Evolutionary conservation across 2,797 vertebrate species (phyloP), one percentile per base, ranked within the genome.

Genomic region (Pangasius mekongensis): DNA sequence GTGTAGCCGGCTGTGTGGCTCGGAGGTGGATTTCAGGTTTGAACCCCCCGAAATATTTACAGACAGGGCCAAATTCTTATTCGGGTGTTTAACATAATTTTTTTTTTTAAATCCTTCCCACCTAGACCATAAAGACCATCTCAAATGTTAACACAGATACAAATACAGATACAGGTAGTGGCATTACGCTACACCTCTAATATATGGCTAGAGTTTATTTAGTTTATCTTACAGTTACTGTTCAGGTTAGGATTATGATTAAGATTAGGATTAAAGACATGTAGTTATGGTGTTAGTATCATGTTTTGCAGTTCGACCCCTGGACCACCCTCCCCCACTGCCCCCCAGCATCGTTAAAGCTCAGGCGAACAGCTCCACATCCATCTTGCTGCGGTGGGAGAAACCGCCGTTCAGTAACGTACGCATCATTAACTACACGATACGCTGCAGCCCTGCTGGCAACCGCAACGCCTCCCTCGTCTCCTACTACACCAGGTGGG

Each of bases 301-400:
- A 6, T 66, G 60, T 89, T 74, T 87, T 58, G n/a, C 49, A 90
- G 91, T 78, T 64, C 88, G 0, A 13, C 96, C 91, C 27, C 93
- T 93, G 85, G 95, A 95, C 89, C 96, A 94, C 90, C 97, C 97
- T 2, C 97, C 97, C 8, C 98, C 98, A 0, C 90, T 98, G 90
- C 98, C 98, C 66, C 98, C 98, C 0, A 97, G 96, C 90, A 97
- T 96, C 14, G 95, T 99, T 88, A 97, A 97, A 4, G 98, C 97
- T 0, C 95, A 94, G 66, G 97, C 97, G 82, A 99, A 99, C 94
- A 97, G 97, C 92, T 99, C 98, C 80, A 98, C 97, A 0, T 98
- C 98, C 86, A 98, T 99, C 92, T 98, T 97, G 97, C 96, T 99
- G 76, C 95, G 96, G 85, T 99, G 98, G 98, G 98, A 98, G 92